phyloP scores from a whole-genome alignment of 2,113 vertebrate species.

The Willisornis vidua region DNA sequence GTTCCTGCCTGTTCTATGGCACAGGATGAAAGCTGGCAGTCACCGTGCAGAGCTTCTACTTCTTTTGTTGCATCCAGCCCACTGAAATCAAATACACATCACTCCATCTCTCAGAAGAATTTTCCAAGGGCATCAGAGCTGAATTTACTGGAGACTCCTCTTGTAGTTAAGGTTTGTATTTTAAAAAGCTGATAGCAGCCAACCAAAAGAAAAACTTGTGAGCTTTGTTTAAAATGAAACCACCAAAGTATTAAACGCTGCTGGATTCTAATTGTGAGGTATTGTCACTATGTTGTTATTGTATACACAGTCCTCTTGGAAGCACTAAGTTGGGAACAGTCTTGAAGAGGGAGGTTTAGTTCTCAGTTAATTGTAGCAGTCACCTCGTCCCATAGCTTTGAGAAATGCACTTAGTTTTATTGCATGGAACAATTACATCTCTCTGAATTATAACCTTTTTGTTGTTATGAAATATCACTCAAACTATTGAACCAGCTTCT shows the following conservation, averaged over 20 bases:
- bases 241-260: fast-evolving
- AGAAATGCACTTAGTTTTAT: neutral
- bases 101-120: conserved; percentile 55
- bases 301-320: neutral
- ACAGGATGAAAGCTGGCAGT: conserved; percentile 57
- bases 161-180: conserved; percentile 87
- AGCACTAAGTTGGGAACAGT: neutral
- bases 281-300: neutral
- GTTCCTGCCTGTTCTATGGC: conserved; percentile 60
- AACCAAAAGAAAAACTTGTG: neutral
- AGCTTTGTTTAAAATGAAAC: neutral
- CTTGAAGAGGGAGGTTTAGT: neutral
- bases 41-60: conserved; percentile 62
- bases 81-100: neutral
- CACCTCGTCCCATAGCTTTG: neutral
- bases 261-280: neutral
- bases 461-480: neutral
- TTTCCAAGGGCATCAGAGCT: conserved; percentile 80
- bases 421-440: neutral
- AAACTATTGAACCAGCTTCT: neutral
- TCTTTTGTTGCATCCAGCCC: conserved; percentile 60
- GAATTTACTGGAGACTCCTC: conserved; percentile 87
- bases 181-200: neutral
- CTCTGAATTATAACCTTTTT: neutral
- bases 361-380: neutral